These are phyloP conservation scores for Phania funesta DNA, from an alignment of 2,888 invertebrate species.

Conservation along the genomic window DNA sequence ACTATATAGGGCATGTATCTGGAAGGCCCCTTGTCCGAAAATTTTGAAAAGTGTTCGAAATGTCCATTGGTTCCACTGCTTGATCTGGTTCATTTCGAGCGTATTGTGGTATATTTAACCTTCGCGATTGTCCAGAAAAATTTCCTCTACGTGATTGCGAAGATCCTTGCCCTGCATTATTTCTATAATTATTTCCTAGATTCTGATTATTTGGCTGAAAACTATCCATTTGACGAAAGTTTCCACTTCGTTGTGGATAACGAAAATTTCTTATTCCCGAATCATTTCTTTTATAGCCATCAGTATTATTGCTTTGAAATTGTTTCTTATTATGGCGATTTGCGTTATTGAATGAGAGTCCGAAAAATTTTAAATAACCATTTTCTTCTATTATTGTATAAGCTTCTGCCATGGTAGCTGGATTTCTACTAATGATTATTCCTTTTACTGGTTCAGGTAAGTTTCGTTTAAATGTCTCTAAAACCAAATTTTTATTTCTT, in stretches of 20 bases:
- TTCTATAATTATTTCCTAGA: background rate
- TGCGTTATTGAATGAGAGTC: background rate
- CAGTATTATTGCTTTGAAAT: background rate
- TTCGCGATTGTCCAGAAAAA: background rate
- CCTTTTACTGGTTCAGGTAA: background rate
- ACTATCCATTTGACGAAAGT: too few relatives aligned
- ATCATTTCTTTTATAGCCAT: background rate
- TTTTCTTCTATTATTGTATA: too few relatives aligned
- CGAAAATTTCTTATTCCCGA: background rate
- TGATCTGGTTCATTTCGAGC: too few relatives aligned
- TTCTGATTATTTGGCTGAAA: too few relatives aligned
- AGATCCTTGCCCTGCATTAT: too few relatives aligned
- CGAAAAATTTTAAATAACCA: background rate
- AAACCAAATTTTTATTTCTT: too few relatives aligned
- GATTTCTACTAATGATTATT: background rate
- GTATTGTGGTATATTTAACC: background rate
- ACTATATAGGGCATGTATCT: too few relatives aligned
- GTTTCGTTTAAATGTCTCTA: background rate
- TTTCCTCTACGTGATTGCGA: background rate
- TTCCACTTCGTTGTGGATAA: too few relatives aligned
- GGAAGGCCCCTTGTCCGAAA: too few relatives aligned
- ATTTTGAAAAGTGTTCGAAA: too few relatives aligned
- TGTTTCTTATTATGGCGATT: background rate
- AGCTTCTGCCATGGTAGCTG: background rate
- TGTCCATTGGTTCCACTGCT: too few relatives aligned